Evolutionary conservation across 2,888 invertebrate species (phyloP), one percentile per base, ranked within the genome.

Genomic region (Xanthorhoe spadicearia): DNA sequence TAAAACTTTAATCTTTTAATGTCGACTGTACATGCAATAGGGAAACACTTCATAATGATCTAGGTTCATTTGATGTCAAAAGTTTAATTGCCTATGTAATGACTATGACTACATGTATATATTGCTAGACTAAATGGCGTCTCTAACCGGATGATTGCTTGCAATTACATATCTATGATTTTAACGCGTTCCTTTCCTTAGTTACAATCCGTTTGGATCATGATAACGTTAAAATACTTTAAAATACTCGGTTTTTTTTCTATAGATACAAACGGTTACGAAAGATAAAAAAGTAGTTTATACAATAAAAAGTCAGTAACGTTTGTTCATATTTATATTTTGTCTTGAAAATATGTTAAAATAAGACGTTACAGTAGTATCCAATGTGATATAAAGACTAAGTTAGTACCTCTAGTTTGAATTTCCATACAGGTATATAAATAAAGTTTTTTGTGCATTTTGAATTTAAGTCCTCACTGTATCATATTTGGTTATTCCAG

Each of bases 11-110:
- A 43, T 43, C 13, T 43, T 43, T 43, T 43, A 43, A 13, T 13
- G 38, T 13, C 5, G 38, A 43, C 38, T 13, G 38, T 13, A 51
- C 19, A 59, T n/a, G 62, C 55, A 62, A 66, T 62, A 62, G 55
- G 62, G 59, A 66, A 66, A 59, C 61, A 57, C 28, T 38, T 28
- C 46, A 43, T 18, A 54, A 49, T 60, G 50, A 55, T 55, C 61
- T 54, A 59, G 51, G 58, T 54, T 66, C 58, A 63, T 51, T 35
- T 28, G 59, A 66, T 56, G 66, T 63, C 66, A 67, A 53, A 60
- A 55, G 66, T 55, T 62, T 59, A 62, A 66, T 63, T 62, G 62
- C 54, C 55, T 51, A 35, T 53, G 54, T 51, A 59, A 62, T 66
- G 62, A 55, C 51, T 61, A 53, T 49, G 53, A 61, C 43, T 19